Evolutionary conservation across 2,113 vertebrate genomes (phyloP).

Genomic region (Menidia beryllina): DNA sequence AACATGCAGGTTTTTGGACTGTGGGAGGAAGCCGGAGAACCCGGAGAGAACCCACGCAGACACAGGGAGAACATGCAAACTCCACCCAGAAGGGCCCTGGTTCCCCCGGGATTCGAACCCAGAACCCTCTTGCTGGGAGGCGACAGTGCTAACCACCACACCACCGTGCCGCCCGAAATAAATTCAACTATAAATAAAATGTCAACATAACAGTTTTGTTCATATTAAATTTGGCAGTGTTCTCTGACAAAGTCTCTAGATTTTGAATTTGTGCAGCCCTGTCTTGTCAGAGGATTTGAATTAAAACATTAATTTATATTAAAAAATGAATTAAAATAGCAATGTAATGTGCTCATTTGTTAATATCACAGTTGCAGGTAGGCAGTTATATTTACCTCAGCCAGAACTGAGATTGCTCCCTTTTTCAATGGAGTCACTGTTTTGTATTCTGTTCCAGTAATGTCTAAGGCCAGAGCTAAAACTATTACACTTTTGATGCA

Average conservation of each 20-base stretch:
- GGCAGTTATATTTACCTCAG: neutral
- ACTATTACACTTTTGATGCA: constrained; percentile 10
- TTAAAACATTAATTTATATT: neutral
- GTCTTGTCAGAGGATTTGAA: neutral
- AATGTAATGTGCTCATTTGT: neutral
- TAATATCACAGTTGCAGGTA: neutral
- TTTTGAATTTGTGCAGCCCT: neutral
- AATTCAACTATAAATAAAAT: neutral
- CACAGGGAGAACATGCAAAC: too few relatives aligned
- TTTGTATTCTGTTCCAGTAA: constrained; percentile 20
- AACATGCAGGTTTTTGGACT: too few relatives aligned
- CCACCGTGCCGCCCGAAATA: too few relatives aligned
- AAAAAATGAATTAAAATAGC: neutral
- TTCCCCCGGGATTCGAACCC: too few relatives aligned
- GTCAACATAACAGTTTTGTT: neutral
- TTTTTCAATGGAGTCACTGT: neutral
- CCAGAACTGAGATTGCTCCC: neutral
- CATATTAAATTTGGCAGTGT: neutral
- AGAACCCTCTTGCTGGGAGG: too few relatives aligned
- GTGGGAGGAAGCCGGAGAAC: too few relatives aligned
- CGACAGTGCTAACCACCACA: too few relatives aligned
- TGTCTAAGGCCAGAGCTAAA: constrained; percentile 2
- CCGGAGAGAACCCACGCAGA: too few relatives aligned
- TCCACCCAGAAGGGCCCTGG: too few relatives aligned
- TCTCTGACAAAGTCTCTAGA: neutral